Base-by-base conservation (phyloP, 2,797 vertebrate genomes). In the Hephaestus fuliginosus region DNA sequence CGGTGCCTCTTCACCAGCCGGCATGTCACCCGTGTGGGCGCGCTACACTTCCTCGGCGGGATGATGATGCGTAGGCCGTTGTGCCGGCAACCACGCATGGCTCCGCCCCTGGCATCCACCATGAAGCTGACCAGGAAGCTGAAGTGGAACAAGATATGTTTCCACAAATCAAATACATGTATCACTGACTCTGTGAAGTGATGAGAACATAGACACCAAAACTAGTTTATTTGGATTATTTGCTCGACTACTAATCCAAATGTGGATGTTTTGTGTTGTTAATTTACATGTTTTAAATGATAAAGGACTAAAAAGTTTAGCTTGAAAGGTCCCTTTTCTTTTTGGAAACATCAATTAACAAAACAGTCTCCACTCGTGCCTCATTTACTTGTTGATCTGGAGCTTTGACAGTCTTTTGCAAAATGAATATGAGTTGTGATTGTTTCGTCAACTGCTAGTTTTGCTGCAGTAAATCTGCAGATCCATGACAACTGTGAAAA, bases 51-150 rank as follows among this genome's bases (percentile, higher is more conserved):
- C 87, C 97, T 96, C 0, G 98, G 98, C 0, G 98, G 98, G 69
- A 99, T 97, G 81, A 99, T 97, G 83, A 99, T 98, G 39, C 98
- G 96, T 0, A 99, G 96, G 43, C 98, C 98, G 0, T 99, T 98
- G 88, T 99, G 98, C 18, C 98, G 95, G 89, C 98, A 99, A 0
- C 98, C 98, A 1, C 98, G 92, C 98, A 99, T 99, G 71, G 98
- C 97, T 12, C 98, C 98, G 0, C 98, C 98, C 41, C 98, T 96
- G 53, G 98, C 98, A 1, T 99, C 98, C 93, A 99, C 98, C 98
- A 99, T 99, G 90, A 99, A 99, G 91, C 98, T 99, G 81, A 99
- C 98, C 86, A 99, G 96, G 93, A 99, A 99, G 93, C 98, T 99
- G 91, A 22, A 91, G 25, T 0, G 48, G 13, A 20, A 67, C 7